phyloP scores from a whole-genome alignment of 2,113 vertebrate species.

The Lucifuga dentata region DNA sequence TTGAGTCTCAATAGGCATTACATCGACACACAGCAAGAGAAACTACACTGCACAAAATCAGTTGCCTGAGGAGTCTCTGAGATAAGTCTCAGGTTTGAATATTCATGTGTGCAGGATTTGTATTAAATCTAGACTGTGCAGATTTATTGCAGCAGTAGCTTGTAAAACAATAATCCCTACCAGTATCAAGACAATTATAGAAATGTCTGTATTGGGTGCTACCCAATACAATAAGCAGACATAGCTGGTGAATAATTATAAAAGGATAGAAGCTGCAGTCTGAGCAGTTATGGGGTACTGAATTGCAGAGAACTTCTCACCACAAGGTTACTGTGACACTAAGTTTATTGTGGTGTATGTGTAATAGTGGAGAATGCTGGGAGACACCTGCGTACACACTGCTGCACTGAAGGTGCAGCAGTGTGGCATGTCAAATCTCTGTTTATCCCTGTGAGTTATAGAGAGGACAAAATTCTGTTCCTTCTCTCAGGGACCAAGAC shows the following conservation, averaged over 20 bases:
- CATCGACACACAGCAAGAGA: conserved; percentile 34
- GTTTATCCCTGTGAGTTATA: conserved; percentile 68
- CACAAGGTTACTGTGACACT: conserved; percentile 51
- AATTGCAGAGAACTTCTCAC: conserved; percentile 52
- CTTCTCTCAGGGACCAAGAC: conserved; percentile 47
- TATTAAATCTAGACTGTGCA: conserved; percentile 55
- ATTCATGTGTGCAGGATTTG: conserved; percentile 57
- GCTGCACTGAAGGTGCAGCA: conserved; percentile 45
- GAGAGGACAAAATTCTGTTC: conserved; percentile 45
- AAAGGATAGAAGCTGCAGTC: conserved; percentile 35
- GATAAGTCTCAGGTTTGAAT: conserved; percentile 57
- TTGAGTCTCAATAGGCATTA: neutral
- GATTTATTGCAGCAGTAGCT: conserved; percentile 52
- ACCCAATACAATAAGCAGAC: conserved; percentile 41
- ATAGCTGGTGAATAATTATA: conserved; percentile 35
- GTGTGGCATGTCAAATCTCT: conserved; percentile 67
- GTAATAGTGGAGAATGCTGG: conserved; percentile 29
- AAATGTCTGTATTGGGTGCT: conserved; percentile 48
- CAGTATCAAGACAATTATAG: conserved; percentile 56
- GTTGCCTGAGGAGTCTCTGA: conserved; percentile 43
- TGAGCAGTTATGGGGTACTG: conserved; percentile 36
- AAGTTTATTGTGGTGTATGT: conserved; percentile 54
- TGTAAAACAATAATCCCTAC: conserved; percentile 70
- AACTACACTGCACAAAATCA: conserved; percentile 24
- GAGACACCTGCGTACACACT: conserved; percentile 26